Conservation (phyloP, 2,113 vertebrate species). For the Harpagus bidentatus region DNA sequence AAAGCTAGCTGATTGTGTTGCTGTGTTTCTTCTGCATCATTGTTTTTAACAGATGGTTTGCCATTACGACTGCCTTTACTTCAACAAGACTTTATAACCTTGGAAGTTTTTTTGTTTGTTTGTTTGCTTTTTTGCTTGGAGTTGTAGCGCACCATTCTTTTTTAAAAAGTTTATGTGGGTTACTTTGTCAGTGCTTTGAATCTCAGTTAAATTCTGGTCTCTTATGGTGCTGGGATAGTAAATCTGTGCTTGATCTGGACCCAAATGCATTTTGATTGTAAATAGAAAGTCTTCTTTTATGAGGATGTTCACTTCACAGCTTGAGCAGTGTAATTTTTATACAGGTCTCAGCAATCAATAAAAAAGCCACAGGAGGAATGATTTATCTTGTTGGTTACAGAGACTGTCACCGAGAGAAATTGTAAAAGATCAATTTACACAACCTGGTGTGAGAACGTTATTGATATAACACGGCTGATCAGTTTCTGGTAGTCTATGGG, state of each 20-base stretch:
- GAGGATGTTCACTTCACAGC: conserved; percentile 79
- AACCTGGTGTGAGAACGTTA: conserved; percentile 85
- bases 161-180: conserved; percentile 22
- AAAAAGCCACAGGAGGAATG: conserved; percentile 84
- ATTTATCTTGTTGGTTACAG: conserved; percentile 91
- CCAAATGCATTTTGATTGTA: conserved; percentile 76
- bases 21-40: neutral
- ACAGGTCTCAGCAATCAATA: conserved; percentile 87
- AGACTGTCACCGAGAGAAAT: conserved; percentile 89
- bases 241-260: conserved; percentile 69
- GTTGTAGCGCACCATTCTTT: neutral
- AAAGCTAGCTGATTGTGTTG: neutral
- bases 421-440: conserved; percentile 96
- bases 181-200: conserved; percentile 34
- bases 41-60: conserved; percentile 48
- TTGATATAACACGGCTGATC: conserved; percentile 85
- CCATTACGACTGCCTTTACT: conserved; percentile 25
- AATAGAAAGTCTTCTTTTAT: conserved; percentile 82
- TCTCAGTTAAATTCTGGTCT: conserved; percentile 55
- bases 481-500: conserved; percentile 72
- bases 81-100: conserved; percentile 28
- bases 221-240: conserved; percentile 49
- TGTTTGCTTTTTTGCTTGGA: neutral
- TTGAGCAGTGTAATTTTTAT: conserved; percentile 81
- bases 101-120: neutral